Base-by-base conservation (phyloP, 2,797 vertebrate genomes). In the Coranthus polyacanthus region DNA sequence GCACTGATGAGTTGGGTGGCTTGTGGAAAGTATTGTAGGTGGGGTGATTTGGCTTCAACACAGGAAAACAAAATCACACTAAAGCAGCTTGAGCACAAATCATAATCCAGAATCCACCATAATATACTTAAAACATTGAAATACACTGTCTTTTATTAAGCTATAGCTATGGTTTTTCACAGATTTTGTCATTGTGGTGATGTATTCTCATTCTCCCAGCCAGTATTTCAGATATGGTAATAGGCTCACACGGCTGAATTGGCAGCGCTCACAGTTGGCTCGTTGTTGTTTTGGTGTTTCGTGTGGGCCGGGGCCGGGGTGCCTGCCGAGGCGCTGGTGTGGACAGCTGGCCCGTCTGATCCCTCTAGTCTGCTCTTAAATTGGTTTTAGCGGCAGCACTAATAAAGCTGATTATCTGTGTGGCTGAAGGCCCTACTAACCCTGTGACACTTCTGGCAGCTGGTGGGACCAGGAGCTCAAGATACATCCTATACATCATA, bases 301-400 rank as follows among this genome's bases (percentile, higher is more conserved):
- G 82, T 75, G 70, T 69, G 79, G 64, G 65, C 68, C 52, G 18
- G 49, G 73, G 79, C 78, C 72, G n/a, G 63, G 65, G 76, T 58
- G 73, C 77, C 77, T 82, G 81, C 68, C 68, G 78, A 54, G 82
- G 87, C 63, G 81, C 88, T 90, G 89, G 92, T 93, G 90, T 93
- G 93, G 96, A 96, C 95, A 97, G 96, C 96, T 97, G 96, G 95
- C 91, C 92, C 86, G 94, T 96, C 96, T 97, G 96, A 97, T 96
- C 95, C 95, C 92, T 84, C 91, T 93, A 86, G 95, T 95, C 95
- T 95, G 94, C 93, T 95, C 90, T 93, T 95, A 95, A 95, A 96
- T 94, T 96, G 95, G 96, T 94, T 96, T 97, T 95, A 96, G 95
- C 92, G 92, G 84, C 88, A 90, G 93, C 92, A 92, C 94, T 96